These are phyloP conservation scores for Pseudonaja textilis DNA, from an alignment of 2,113 vertebrate genomes.

Conservation along the genomic window DNA sequence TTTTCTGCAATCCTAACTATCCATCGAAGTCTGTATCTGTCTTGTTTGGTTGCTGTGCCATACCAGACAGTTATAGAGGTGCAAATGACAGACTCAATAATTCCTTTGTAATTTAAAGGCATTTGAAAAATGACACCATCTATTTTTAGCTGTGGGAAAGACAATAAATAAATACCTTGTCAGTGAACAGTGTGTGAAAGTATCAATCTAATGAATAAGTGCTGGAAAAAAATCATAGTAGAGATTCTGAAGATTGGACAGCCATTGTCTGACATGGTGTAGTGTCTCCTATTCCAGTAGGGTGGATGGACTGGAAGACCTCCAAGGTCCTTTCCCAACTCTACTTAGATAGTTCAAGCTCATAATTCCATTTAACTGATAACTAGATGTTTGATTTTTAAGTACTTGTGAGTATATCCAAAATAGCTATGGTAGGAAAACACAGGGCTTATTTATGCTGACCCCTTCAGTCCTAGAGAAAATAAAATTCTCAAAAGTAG, in stretches of 20 bases:
- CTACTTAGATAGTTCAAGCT: not conserved
- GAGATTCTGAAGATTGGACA: not conserved
- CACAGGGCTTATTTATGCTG: not conserved
- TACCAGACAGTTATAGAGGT: not conserved
- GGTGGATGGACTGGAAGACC: not conserved
- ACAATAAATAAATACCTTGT: not conserved
- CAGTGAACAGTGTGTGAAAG: not conserved
- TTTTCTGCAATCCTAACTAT: not conserved
- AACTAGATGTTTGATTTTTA: not conserved
- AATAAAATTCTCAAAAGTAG: not conserved
- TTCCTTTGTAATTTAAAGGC: not conserved
- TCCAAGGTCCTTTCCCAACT: not conserved
- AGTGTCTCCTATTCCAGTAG: not conserved
- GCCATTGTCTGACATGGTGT: not conserved
- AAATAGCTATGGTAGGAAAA: not conserved
- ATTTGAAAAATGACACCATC: not conserved
- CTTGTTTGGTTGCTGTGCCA: not conserved
- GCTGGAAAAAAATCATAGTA: not conserved
- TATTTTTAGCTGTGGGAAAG: not conserved
- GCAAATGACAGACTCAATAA: not conserved
- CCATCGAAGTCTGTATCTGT: not conserved
- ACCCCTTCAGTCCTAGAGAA: not conserved
- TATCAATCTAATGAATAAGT: not conserved
- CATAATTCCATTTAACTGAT: not conserved
- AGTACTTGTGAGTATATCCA: not conserved